Evolutionary conservation across 2,797 vertebrate genomes (phyloP), one percentile per base, ranked within the genome.

Genomic region (Acropternis orthonyx): DNA sequence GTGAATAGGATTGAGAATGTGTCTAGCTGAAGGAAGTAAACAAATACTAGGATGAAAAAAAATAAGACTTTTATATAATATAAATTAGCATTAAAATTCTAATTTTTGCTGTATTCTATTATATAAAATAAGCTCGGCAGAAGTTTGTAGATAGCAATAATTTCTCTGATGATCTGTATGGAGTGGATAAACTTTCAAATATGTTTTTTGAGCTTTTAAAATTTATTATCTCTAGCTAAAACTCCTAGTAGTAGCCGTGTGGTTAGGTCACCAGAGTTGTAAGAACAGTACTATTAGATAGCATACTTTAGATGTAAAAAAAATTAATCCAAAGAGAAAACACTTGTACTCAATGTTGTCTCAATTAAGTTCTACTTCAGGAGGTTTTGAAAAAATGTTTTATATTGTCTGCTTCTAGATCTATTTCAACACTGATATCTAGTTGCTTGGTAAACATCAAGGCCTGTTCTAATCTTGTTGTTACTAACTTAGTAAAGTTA

Each of bases 161-260:
- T 54, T 65, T 76, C 20, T 85, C 9, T 56, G 61, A 22, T 4
- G 9, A 22, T 59, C 43, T 67, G 1, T 17, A 39, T 14, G 32
- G 43, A 68, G 34, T 69, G 18, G 20, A 54, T 80, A 61, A 83
- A 68, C 34, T 56, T 88, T 20, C 6, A 65, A 2, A 14, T n/a
- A 6, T 44, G 6, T 16, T 59, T 74, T 80, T 30, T 61, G 4
- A 74, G 30, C 18, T 85, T 19, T 28, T 43, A 43, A 58, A 46
- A 83, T 30, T 7, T 51, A 27, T 1, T 58, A 26, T 8, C 9
- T 2, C 0, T 77, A 0, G 67, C 14, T 76, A n/a, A 15, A 68
- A 68, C 68, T 63, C 6, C 22, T 51, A 4, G 13, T 58, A 34
- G 82, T 63, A 32, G 2, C 16, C 56, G 9, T 39, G 23, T 26